A percentile compares a stretch with the other conserved stretches of the same genome.
Evolutionary conservation across 2,888 invertebrate genomes (phyloP).

Genomic region (Ischnus inquisitorius): DNA sequence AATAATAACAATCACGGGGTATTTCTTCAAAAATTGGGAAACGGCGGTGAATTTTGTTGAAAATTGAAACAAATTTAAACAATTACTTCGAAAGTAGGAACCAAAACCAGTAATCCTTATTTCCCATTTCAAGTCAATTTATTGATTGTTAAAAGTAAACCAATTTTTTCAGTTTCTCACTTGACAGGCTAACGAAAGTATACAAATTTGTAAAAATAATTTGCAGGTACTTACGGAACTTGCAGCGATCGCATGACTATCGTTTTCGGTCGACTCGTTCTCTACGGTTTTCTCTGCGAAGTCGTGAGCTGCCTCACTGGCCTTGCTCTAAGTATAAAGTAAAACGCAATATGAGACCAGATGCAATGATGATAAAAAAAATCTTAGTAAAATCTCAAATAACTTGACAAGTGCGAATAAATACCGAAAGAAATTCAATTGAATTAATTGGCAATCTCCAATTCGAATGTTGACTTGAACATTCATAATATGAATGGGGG

Average conservation of each 20-base stretch:
- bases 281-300: conserved; percentile 13
- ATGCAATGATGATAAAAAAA: conserved; percentile 27
- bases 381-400: conserved; percentile 17
- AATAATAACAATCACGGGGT: conserved; percentile 9
- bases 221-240: conserved; percentile 11
- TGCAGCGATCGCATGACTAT: conserved; percentile 28
- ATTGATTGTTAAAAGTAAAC: conserved; percentile 17
- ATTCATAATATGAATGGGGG: conserved; percentile 16
- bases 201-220: neutral
- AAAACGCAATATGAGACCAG: conserved; percentile 22
- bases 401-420: conserved; percentile 19
- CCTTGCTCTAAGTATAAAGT: conserved; percentile 21
- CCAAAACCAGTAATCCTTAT: conserved; percentile 13
- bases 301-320: conserved; percentile 18
- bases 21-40: conserved; percentile 9
- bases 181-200: neutral
- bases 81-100: conserved; percentile 9
- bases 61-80: neutral
- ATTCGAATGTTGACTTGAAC: conserved; percentile 14
- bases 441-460: conserved; percentile 12
- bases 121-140: conserved; percentile 10
- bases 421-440: conserved; percentile 14
- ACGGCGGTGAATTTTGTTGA: conserved; percentile 1
- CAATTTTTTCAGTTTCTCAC: conserved; percentile 11
- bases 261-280: conserved; percentile 27